A percentile compares a stretch with the other conserved stretches of the same genome.
Evolutionary conservation across 1,140 invertebrate genomes (phyloP).

Genomic region (Chrysomallon squamiferum): DNA sequence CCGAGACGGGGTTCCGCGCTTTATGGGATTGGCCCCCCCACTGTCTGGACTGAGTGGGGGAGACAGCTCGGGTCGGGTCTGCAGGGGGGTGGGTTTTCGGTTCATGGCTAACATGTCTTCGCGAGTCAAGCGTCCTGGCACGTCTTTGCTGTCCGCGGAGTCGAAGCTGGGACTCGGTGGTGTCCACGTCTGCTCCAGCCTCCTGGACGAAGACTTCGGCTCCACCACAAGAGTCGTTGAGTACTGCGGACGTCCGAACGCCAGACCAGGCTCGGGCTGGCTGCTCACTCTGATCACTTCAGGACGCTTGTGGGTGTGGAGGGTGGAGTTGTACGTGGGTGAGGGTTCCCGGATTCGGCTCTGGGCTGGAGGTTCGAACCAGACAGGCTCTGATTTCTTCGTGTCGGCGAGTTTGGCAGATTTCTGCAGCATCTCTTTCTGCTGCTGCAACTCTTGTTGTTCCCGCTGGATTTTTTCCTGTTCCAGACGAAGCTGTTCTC

Average conservation of each 20-base stretch:
- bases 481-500: constrained; percentile 29
- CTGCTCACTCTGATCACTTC: neutral
- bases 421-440: constrained; percentile 22
- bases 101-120: constrained; percentile 58
- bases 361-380: neutral
- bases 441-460: constrained; percentile 22
- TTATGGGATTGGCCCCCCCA: constrained; percentile 12
- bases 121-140: constrained; percentile 18
- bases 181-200: too few relatives aligned
- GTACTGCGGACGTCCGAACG: neutral
- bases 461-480: constrained; percentile 27
- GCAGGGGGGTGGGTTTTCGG: constrained; percentile 46
- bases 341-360: neutral
- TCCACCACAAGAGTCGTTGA: constrained; percentile 1
- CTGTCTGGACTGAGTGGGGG: neutral
- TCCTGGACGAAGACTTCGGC: neutral
- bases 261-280: too few relatives aligned
- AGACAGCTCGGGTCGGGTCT: constrained; percentile 8
- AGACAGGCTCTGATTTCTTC: constrained; percentile 1
- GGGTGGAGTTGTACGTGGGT: constrained; percentile 9
- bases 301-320: constrained; percentile 1
- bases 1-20: constrained; percentile 29
- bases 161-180: too few relatives aligned
- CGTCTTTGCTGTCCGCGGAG: too few relatives aligned
- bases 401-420: neutral